Evolutionary conservation across 2,113 vertebrate genomes (phyloP), one percentile per base, ranked within the genome.

Genomic region (Ictidomys tridecemlineatus): DNA sequence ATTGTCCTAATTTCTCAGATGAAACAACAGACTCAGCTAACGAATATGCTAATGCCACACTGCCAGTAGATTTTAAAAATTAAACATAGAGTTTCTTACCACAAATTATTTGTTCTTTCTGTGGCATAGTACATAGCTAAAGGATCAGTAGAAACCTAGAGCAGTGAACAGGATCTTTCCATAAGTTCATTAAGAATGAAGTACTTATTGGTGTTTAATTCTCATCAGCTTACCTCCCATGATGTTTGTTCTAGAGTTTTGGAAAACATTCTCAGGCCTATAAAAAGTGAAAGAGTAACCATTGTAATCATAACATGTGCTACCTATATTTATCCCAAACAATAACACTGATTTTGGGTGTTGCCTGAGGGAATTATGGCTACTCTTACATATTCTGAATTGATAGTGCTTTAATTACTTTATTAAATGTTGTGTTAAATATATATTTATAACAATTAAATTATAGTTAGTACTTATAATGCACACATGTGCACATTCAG

Each of bases 371-470:
- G 30, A 94, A 26, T 53, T 53, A 8, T 82, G 79, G 37, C 63
- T 37, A 42, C 13, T 1, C 18, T 56, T 65, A 3, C 17, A 20
- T 65, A 67, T 61, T 91, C 84, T 72, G 16, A 39, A 65, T 96
- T 83, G 92, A 76, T 89, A 89, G 70, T 45, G 30, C 51, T 73
- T 98, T 94, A 69, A 32, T 26, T 91, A 61, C 16, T 87, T 97
- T 91, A 20, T 37, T 73, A 84, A 77, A 69, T 37, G 13, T 58
- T 77, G 96, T 56, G 58, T 78, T 92, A 65, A 51, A 8, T 53
- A 0, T 84, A 94, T 97, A 11, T 96, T 97, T 92, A 94, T 95
- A 93, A 42, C 18, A 70, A 92, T 96, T 97, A 89, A 87, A 93
- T 80, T 94, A 48, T 73, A 26, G 37, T 79, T 92, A 93, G 39